These are phyloP conservation scores for Ceratoteleas bidentatus DNA, from an alignment of 1,140 invertebrate species.

Conservation along the genomic window DNA sequence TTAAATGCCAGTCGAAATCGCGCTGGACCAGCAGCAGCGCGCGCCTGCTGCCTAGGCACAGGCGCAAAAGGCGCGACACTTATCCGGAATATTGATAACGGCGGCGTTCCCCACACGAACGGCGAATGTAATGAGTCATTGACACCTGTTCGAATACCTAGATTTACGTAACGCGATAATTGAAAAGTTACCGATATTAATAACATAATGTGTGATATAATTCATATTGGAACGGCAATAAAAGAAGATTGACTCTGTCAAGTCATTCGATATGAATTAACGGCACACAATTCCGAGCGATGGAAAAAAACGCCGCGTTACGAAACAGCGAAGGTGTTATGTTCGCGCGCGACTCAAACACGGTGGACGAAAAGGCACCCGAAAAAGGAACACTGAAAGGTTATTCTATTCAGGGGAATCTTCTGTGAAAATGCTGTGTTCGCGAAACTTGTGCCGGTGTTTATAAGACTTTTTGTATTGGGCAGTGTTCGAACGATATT, in stretches of 20 bases:
- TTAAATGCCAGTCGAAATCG: conserved; percentile 9
- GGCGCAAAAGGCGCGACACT: conserved; percentile 33
- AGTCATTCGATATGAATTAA: conserved; percentile 65
- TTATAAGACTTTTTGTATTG: no score
- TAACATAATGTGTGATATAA: conserved; percentile 64
- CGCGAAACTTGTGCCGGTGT: no score
- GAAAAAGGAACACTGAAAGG: no score
- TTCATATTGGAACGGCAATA: conserved; percentile 59
- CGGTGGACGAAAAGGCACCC: no score
- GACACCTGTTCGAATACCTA: conserved; percentile 58
- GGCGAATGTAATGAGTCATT: conserved; percentile 59
- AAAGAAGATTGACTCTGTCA: conserved; percentile 62
- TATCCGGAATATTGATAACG: conserved; percentile 48
- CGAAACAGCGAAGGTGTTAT: conserved; percentile 17
- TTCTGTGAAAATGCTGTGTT: no score
- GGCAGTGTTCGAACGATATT: no score
- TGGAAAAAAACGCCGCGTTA: conserved; percentile 52
- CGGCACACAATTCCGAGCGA: conserved; percentile 37
- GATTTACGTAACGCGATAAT: conserved; percentile 58
- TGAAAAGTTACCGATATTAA: conserved; percentile 66
- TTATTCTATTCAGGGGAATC: no score
- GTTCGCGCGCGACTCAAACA: no score
- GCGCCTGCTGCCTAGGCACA: conserved; percentile 32
- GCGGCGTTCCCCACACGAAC: conserved; percentile 40
- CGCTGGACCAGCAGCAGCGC: conserved; percentile 24